Evolutionary conservation across 2,888 invertebrate species (phyloP).

Genomic region (Teleiodes luculella): DNA sequence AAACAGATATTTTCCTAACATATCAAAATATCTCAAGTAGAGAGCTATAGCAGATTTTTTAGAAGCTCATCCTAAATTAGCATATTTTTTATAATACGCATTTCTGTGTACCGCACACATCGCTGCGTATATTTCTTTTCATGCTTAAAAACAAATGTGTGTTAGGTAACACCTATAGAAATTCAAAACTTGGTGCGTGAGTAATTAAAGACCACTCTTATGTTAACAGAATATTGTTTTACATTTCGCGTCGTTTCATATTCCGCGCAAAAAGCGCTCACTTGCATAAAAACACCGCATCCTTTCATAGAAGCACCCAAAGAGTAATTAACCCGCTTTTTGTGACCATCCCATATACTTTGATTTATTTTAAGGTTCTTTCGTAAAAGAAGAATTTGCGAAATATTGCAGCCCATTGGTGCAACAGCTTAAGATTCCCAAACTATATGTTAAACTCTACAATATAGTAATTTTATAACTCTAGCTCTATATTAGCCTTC

Average conservation of each 20-base stretch:
- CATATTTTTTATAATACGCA: no score
- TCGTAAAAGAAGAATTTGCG: slow-evolving; percentile 74
- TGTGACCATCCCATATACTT: slow-evolving; percentile 68
- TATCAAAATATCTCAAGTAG: no score
- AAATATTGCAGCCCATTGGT: slow-evolving; percentile 68
- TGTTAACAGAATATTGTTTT: slow-evolving; percentile 17
- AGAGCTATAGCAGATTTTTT: no score
- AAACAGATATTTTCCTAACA: no score
- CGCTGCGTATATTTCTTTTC: not conserved
- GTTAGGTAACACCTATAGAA: not conserved
- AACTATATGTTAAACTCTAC: slow-evolving; percentile 21
- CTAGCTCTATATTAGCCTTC: no score
- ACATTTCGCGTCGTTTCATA: slow-evolving; percentile 26
- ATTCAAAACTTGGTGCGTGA: not conserved
- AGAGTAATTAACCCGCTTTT: slow-evolving; percentile 75
- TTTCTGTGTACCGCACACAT: not conserved
- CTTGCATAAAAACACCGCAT: slow-evolving; percentile 53
- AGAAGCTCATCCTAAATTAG: no score
- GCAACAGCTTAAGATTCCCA: slow-evolving; percentile 45
- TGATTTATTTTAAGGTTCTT: slow-evolving; percentile 75
- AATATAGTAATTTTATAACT: no score
- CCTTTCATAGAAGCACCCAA: slow-evolving; percentile 63
- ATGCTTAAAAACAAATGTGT: not conserved
- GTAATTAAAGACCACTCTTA: slow-evolving; percentile 7
- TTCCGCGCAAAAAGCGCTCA: slow-evolving; percentile 18